A percentile compares a stretch with the other conserved stretches of the same genome.
Evolutionary conservation across 2,797 vertebrate genomes (phyloP).

Genomic region (Hyperoplus immaculatus): DNA sequence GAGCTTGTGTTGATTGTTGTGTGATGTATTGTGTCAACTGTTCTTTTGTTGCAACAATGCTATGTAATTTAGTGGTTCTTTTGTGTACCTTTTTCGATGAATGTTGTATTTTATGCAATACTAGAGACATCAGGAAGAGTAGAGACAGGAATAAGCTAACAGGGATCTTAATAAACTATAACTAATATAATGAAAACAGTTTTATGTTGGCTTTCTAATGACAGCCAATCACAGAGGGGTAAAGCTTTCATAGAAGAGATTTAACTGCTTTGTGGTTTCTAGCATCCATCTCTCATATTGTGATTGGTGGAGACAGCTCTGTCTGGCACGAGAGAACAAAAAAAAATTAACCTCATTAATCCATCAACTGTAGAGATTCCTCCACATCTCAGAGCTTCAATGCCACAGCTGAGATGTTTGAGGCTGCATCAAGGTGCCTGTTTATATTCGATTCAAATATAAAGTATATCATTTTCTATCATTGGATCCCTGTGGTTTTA

Average conservation of each 20-base stretch:
- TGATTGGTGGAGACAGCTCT: constrained; percentile 72
- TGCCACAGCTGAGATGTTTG: constrained; percentile 3
- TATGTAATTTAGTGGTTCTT: too few species aligned
- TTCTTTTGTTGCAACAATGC: too few species aligned
- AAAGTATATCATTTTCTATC: constrained; percentile 41
- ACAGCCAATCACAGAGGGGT: constrained; percentile 35
- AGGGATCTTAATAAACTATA: too few species aligned
- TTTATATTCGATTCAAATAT: constrained; percentile 40
- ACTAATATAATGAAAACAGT: constrained; percentile 49
- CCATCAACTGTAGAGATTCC: constrained; percentile 52
- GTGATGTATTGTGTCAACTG: too few species aligned
- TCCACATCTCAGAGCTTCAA: constrained; percentile 46
- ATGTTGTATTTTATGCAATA: too few species aligned
- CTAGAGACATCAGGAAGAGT: too few species aligned
- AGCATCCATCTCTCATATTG: constrained; percentile 36
- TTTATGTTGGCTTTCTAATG: constrained; percentile 55
- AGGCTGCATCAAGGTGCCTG: not conserved
- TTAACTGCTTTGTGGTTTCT: constrained; percentile 61
- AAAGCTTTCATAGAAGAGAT: constrained; percentile 19
- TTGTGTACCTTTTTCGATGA: too few species aligned
- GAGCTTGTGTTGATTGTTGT: too few species aligned
- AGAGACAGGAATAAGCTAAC: too few species aligned
- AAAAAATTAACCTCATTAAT: constrained; percentile 71
- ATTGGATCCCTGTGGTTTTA: constrained; percentile 14
- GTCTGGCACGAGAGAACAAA: constrained; percentile 53